Percentiles rank a stretch among this genome's conserved stretches.
Evolutionary conservation across 2,113 vertebrate genomes (phyloP).

Genomic region (Pycnonotus jocosus): DNA sequence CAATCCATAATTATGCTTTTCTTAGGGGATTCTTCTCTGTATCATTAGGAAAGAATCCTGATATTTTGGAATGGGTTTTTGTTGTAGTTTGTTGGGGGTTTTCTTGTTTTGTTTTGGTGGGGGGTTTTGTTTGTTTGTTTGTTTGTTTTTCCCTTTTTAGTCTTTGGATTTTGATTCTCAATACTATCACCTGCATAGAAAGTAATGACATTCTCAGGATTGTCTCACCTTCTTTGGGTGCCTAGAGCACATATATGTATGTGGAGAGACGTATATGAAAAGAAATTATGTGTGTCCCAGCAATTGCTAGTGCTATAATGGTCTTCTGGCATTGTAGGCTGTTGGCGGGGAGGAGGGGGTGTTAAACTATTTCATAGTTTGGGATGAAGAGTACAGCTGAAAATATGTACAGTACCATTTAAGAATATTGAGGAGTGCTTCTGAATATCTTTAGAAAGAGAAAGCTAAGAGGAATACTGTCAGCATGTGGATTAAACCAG

Average conservation of each 20-base stretch:
- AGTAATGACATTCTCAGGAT: not conserved
- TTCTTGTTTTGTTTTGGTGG: no score
- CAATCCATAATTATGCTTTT: not conserved
- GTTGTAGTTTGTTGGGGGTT: no score
- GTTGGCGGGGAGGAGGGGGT: not conserved
- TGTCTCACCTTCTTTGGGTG: not conserved
- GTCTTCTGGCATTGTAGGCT: not conserved
- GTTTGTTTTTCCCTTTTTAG: not conserved
- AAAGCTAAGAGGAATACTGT: not conserved
- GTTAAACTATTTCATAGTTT: not conserved
- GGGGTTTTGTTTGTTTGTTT: no score
- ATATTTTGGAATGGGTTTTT: not conserved
- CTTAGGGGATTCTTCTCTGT: not conserved
- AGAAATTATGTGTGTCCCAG: accelerated
- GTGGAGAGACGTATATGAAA: not conserved
- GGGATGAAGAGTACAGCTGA: not conserved
- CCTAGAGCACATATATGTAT: not conserved
- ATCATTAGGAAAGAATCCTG: not conserved
- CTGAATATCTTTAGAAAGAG: not conserved
- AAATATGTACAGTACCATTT: not conserved
- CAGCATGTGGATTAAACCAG: not conserved
- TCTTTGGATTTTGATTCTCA: not conserved
- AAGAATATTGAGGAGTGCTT: not conserved
- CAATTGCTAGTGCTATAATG: not conserved
- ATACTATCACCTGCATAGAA: not conserved